phyloP scores from a whole-genome alignment of 2,113 vertebrate genomes.

The Cephalopholis sonnerati region DNA sequence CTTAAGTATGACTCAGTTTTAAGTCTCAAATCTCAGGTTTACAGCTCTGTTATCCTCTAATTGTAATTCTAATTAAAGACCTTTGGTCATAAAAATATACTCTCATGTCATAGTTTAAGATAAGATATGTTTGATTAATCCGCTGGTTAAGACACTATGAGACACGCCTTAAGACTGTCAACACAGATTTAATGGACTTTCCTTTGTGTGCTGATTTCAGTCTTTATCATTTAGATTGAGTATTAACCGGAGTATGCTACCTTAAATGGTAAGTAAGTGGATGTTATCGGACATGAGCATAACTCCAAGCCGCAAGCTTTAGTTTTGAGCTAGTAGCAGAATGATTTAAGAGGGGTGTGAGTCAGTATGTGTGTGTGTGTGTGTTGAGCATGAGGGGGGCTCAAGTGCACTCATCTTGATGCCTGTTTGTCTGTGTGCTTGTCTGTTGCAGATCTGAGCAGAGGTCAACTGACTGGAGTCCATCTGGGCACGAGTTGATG shows the following conservation, averaged over 20 bases:
- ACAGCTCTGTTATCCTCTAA: neutral
- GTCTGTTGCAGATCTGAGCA: slow-evolving; percentile 34
- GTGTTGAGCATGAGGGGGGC: neutral
- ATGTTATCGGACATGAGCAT: neutral
- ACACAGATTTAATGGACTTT: neutral
- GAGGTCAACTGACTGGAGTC: slow-evolving; percentile 63
- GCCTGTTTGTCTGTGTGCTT: slow-evolving; percentile 40
- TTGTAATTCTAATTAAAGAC: neutral
- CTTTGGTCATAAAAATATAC: neutral
- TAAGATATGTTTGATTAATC: neutral
- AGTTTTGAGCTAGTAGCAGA: neutral
- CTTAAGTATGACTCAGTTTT: neutral
- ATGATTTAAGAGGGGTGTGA: slow-evolving; percentile 5
- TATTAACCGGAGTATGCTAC: no score
- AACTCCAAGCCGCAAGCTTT: neutral
- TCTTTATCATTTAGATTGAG: neutral
- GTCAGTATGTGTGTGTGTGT: slow-evolving; percentile 17
- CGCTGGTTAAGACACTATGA: no score
- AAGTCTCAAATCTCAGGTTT: neutral
- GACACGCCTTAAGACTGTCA: neutral
- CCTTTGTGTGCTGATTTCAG: neutral
- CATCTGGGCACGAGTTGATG: slow-evolving; percentile 58
- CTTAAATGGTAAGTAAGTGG: neutral
- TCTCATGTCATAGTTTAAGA: neutral
- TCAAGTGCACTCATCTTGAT: slow-evolving; percentile 22